Conservation (phyloP, 2,888 invertebrate species). For the Zygaena filipendulae region DNA sequence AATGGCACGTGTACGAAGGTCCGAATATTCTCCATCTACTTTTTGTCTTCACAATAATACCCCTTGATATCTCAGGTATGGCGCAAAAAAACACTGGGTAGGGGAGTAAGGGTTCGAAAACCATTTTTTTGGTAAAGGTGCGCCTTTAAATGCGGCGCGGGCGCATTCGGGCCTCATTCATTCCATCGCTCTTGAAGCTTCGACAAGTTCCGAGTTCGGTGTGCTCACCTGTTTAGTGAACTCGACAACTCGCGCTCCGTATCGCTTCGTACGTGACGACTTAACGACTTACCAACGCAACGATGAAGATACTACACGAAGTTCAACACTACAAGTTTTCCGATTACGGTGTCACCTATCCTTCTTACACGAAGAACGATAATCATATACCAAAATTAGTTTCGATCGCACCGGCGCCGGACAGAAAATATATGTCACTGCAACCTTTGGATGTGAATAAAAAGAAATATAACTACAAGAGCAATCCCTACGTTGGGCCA, state of each 20-base stretch:
- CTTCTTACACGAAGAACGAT: slow-evolving; percentile 22
- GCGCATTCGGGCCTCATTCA: slow-evolving; percentile 43
- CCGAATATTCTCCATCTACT: no score
- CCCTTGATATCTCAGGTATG: neutral
- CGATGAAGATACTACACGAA: slow-evolving; percentile 11
- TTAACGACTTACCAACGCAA: no score
- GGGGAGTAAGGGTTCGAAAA: slow-evolving; percentile 47
- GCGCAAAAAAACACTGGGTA: slow-evolving; percentile 20
- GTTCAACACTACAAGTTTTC: slow-evolving; percentile 16
- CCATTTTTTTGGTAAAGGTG: slow-evolving; percentile 48
- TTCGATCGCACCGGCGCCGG: slow-evolving; percentile 65
- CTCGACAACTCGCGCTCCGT: no score
- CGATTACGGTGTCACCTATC: slow-evolving; percentile 26
- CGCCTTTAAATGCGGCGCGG: slow-evolving; percentile 44
- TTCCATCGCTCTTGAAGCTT: slow-evolving; percentile 33
- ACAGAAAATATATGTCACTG: slow-evolving; percentile 33
- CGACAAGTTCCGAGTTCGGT: slow-evolving; percentile 19
- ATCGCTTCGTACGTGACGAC: no score
- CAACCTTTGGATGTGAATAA: no score
- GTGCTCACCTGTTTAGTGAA: no score
- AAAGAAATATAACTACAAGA: slow-evolving; percentile 75
- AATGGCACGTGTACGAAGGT: slow-evolving; percentile 55
- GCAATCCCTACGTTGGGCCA: slow-evolving; percentile 61
- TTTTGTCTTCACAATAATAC: neutral
- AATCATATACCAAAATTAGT: slow-evolving; percentile 45